Evolutionary conservation across 2,888 invertebrate genomes (phyloP), one percentile per base, ranked within the genome.

Genomic region (Tachystola acroxantha): DNA sequence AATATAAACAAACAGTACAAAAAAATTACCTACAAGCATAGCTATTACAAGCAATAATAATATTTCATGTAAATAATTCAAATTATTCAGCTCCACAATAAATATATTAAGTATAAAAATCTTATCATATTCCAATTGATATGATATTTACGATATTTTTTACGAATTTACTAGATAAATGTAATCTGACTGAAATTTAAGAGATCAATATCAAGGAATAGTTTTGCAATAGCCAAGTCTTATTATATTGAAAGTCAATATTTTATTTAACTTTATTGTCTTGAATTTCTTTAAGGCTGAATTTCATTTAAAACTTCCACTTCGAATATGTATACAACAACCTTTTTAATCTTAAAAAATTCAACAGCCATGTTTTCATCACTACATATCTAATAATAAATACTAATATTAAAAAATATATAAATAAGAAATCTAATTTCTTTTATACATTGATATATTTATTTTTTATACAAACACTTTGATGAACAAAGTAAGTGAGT

Each of bases 331-430:
- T 63, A 68, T 69, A 74, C 68, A 81, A 84, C 75, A 79, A 80
- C 68, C 66, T 70, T 63, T 68, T 70, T 76, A 72, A 57, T 66
- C 53, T 63, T 77, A 73, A 65, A 76, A 78, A 78, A 77, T 72
- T 81, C 65, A 81, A 86, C 85, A 86, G 85, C 84, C 85, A 84
- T 79, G 54, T 70, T 77, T 74, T 66, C 73, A 81, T 81, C 74
- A 82, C 77, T 79, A 76, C 70, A 16, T 16, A 16, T 16, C 16
- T 16, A 10, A 11, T 7, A 27, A 55, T 44, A 11, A 27, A 55
- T 44, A 51, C 53, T 61, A 60, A 51, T 46, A 39, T 40, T 42
- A 42, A 43, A 38, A 42, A 48, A 48, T 47, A 48, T 34, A 37
- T 39, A 25, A 36, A 34, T 32, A 52, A 53, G 27, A 64, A 61